A percentile compares a stretch with the other conserved stretches of the same genome.
These are phyloP conservation scores for Stictonetta naevosa DNA, from an alignment of 2,113 vertebrate species.

Conservation along the genomic window DNA sequence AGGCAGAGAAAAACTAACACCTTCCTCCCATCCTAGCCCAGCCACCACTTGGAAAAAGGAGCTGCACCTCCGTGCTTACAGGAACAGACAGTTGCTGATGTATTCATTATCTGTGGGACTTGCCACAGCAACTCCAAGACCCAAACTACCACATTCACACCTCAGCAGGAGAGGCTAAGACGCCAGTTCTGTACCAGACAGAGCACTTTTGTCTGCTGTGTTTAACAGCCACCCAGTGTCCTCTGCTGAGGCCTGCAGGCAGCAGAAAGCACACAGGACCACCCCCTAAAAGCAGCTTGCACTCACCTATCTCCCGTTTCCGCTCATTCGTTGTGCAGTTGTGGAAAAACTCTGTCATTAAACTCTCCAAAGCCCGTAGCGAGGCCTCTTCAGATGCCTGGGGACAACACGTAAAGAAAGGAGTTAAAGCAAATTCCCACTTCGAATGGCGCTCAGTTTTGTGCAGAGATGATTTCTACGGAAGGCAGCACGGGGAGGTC, in stretches of 20 bases:
- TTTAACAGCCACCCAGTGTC: neutral
- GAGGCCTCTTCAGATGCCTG: constrained; percentile 95
- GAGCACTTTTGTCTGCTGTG: neutral
- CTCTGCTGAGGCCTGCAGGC: neutral
- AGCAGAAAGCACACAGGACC: neutral
- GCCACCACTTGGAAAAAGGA: neutral
- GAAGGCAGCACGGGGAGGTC: neutral
- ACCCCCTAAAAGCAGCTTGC: neutral
- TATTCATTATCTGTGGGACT: rapidly evolving
- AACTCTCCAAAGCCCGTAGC: constrained; percentile 90
- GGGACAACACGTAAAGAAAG: neutral
- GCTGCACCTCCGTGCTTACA: neutral
- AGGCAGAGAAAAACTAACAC: neutral
- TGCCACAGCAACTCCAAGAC: neutral
- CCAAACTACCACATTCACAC: rapidly evolving
- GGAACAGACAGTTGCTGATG: neutral
- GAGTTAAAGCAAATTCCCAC: neutral
- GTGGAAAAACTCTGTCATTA: constrained; percentile 99
- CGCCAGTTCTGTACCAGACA: rapidly evolving
- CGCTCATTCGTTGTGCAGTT: constrained; percentile 95
- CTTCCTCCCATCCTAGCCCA: neutral
- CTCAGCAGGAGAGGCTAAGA: neutral
- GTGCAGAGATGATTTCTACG: neutral
- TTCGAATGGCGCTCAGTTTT: neutral
- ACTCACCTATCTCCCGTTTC: constrained; percentile 96